Base-by-base conservation (phyloP, 2,888 invertebrate species). In the Drosophila melanosoma region DNA sequence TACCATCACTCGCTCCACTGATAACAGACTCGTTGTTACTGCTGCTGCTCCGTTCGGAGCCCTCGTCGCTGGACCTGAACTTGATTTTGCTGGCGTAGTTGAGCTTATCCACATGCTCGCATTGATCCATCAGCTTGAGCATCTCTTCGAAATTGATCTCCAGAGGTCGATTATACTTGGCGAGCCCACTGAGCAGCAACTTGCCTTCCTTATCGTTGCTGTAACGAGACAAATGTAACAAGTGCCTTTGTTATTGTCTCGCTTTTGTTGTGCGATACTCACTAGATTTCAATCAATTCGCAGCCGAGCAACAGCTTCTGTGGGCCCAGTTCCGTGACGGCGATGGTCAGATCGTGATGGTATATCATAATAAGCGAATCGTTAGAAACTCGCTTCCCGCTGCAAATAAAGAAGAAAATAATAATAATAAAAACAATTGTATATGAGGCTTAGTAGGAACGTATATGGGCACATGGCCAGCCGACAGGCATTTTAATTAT, bases 251-350 rank as follows among this genome's bases (percentile, higher is more conserved):
- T 17, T n/a, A 15, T 20, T 33, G 53, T 32, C 26, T 35, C 12
- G n/a, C 17, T 29, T 15, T 5, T 49, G 20, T 35, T 32, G 23
- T 23, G 15, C 11, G 20, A 15, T 90, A 96, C 97, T 97, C 93
- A 98, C 97, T 96, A 95, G 81, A 97, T 96, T 94, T 98, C 97
- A 90, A 97, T 96, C 85, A 98, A 94, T 92, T 97, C 96, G 92
- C 97, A 97, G 90, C 96, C 95, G 58, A 96, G 94, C 69, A 97
- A 94, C 85, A 96, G 93, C 91, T 96, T 96, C 73, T 95, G 95
- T 8, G 95, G 94, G 6, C 96, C 96, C 69, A 97, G 94, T 92
- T 97, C 97, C 53, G 97, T 96, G 51, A 97, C 95, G 2, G 97
- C 97, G 51, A 97, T 95, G 1, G 97, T 97, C 93, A 96, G 96